phyloP scores from a whole-genome alignment of 2,888 invertebrate species.

The Caenorhabditis sp. region DNA sequence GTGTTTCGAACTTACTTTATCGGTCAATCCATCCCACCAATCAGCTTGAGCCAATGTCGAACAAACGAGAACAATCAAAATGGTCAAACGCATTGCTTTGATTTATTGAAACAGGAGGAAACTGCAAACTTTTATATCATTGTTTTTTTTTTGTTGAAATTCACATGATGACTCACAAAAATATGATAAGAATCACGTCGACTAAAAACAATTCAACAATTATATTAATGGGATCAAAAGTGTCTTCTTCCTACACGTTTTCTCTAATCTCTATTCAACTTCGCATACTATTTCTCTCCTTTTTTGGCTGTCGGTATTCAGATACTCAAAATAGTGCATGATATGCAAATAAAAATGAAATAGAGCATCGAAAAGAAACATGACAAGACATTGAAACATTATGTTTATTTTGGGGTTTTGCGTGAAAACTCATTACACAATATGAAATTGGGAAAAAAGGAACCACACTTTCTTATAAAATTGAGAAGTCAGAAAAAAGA shows the following conservation, averaged over 20 bases:
- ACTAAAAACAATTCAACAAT: not conserved
- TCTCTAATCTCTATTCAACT: not conserved
- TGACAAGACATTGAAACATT: too few species aligned
- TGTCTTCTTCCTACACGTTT: not conserved
- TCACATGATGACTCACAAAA: not conserved
- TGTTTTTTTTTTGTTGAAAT: not conserved
- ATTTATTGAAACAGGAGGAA: not conserved
- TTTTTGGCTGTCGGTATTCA: not conserved
- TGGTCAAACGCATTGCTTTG: not conserved
- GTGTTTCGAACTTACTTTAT: slow-evolving; percentile 18
- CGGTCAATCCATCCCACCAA: slow-evolving; percentile 57
- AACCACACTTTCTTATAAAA: too few species aligned
- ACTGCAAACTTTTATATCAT: not conserved
- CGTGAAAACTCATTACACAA: too few species aligned
- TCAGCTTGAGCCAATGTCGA: slow-evolving; percentile 29
- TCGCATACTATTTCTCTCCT: not conserved
- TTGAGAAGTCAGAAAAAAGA: too few species aligned
- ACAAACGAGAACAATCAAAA: not conserved
- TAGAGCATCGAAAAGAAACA: too few species aligned
- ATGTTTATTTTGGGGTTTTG: too few species aligned
- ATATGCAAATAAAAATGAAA: not conserved
- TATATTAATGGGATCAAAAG: not conserved
- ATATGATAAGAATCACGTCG: too few species aligned
- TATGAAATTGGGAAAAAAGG: too few species aligned
- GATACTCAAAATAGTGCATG: not conserved